These are phyloP conservation scores for Heterodera carotae DNA, from an alignment of 1,140 invertebrate species.

Conservation along the genomic window DNA sequence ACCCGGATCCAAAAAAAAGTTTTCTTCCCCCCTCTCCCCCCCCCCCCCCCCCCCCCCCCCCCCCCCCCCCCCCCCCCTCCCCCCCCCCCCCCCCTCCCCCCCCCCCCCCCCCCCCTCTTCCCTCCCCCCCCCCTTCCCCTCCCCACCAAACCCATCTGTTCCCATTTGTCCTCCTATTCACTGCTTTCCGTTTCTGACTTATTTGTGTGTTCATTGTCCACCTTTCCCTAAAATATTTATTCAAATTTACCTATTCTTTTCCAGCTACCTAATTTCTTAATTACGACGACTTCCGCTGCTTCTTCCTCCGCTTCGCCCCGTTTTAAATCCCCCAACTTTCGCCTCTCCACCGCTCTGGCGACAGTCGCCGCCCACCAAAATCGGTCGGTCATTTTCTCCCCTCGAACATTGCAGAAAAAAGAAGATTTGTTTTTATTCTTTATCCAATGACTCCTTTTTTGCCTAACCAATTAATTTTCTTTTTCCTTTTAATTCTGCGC, in stretches of 20 bases:
- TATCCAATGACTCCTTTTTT: not conserved
- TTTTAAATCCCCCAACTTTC: not conserved
- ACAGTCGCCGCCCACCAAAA: not conserved
- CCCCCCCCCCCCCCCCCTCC: no score
- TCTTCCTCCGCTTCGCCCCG: not conserved
- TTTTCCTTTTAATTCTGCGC: not conserved
- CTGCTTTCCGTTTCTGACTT: not conserved
- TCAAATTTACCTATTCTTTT: not conserved
- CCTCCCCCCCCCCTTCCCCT: not conserved
- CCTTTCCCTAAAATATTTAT: not conserved
- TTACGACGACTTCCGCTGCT: not conserved
- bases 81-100: not conserved
- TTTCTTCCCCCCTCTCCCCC: no score
- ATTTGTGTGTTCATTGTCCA: not conserved
- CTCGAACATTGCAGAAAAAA: not conserved
- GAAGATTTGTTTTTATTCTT: no score
- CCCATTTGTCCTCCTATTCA: not conserved
- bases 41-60: no score
- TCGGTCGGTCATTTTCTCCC: not conserved
- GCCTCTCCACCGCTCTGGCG: not conserved
- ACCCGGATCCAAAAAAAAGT: no score
- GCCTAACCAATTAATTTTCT: conserved; percentile 5
- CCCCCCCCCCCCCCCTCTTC: no score
- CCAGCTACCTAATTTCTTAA: not conserved
- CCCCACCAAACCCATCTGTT: conserved; percentile 12